Base-by-base conservation (phyloP, 2,113 vertebrate genomes). In the Chinchilla lanigera region DNA sequence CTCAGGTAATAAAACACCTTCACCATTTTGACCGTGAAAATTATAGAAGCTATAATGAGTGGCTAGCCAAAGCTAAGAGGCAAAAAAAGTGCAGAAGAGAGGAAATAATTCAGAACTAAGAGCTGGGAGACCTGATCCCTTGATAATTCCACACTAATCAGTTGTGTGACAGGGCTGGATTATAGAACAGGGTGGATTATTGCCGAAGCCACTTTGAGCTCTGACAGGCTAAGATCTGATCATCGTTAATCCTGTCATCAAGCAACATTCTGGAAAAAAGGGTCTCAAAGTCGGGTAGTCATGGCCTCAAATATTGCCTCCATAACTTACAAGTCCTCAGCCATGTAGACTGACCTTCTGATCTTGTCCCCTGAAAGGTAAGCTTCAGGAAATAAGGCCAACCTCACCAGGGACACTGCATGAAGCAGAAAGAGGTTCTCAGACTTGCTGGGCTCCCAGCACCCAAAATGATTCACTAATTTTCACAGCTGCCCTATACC, bases 1-100 rank as follows among this genome's bases (percentile, higher is more conserved):
- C 92, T 93, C 73, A 84, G 56, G 67, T 67, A 89, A 81, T 65
- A 41, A 93, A 91, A 35, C 22, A 69, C 61, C 22, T 85, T 93
- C 38, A n/a, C 38, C 16, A 60, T 38, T 52, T 50, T 69, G 10
- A 47, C 38, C 19, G n/a, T n/a, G 41, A 85, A 87, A 28, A 87
- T 22, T 33, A 26, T 20, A 69, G 52, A 85, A 17, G 58, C 77
- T 35, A 26, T 16, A 44, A 61, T 50, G 69, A n/a, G 86, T 89
- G 73, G 50, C 4, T 92, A 54, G 50, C 19, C 50, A 33, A 86
- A 91, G 38, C 41, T 13, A 3, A 7, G 10, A 7, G 69, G 82
- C 52, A 47, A 89, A 8, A 85, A 33, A 58, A 61, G 28, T 11
- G 65, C 7, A 38, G 52, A 20, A 41, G 41, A 65, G 63, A 87